Evolutionary conservation across 2,888 invertebrate genomes (phyloP).

Genomic region (Zygaena filipendulae): DNA sequence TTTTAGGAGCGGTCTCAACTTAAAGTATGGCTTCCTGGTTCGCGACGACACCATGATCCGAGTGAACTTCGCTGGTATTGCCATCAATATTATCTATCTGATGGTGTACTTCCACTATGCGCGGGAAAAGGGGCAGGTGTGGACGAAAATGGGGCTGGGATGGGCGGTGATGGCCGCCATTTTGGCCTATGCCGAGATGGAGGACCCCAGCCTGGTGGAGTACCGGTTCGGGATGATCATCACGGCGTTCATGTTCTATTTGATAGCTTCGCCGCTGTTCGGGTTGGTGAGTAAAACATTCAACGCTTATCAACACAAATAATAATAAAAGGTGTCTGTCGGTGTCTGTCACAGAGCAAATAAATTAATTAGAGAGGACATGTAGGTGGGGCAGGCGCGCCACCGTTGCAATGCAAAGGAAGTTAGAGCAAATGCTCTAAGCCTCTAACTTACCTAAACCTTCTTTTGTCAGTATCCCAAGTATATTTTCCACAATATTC

Average conservation of each 20-base stretch:
- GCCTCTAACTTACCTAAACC: neutral
- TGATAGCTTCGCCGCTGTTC: slow-evolving; percentile 78
- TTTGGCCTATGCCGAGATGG: slow-evolving; percentile 73
- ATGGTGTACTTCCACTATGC: slow-evolving; percentile 75
- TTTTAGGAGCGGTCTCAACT: slow-evolving; percentile 77
- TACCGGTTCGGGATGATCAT: slow-evolving; percentile 77
- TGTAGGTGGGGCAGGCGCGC: too few relatives aligned
- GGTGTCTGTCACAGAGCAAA: too few relatives aligned
- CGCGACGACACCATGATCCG: slow-evolving; percentile 80
- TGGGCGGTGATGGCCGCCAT: slow-evolving; percentile 67
- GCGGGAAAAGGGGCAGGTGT: slow-evolving; percentile 57
- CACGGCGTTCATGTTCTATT: slow-evolving; percentile 72
- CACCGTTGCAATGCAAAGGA: too few relatives aligned
- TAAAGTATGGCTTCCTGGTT: slow-evolving; percentile 80
- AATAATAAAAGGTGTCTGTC: too few relatives aligned
- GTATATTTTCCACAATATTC: too few relatives aligned
- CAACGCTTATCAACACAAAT: too few relatives aligned
- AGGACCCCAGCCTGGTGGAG: slow-evolving; percentile 73
- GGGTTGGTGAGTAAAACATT: slow-evolving; percentile 72
- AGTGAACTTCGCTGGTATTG: slow-evolving; percentile 80
- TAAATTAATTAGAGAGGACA: too few relatives aligned
- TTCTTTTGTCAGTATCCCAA: too few relatives aligned
- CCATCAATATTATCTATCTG: slow-evolving; percentile 75
- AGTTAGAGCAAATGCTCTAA: too few relatives aligned
- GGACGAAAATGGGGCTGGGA: slow-evolving; percentile 67